Conservation (phyloP, 2,888 invertebrate species). For the Arge pagana region DNA sequence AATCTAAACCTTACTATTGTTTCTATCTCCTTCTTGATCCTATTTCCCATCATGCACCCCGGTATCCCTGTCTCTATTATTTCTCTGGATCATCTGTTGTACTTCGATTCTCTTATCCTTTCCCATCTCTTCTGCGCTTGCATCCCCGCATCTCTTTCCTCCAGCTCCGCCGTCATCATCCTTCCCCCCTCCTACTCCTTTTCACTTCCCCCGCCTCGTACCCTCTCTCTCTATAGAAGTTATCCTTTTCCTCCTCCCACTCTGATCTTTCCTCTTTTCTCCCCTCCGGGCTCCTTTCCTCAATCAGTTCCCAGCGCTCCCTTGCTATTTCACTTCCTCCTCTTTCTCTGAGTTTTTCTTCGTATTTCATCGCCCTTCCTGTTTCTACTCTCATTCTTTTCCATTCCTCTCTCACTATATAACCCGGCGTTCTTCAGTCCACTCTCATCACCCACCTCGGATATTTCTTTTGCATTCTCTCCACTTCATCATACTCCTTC, state of each 20-base stretch:
- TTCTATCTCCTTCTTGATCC: no score
- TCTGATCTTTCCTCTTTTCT: no score
- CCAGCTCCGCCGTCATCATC: slow-evolving; percentile 6
- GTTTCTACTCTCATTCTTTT: slow-evolving; percentile 5
- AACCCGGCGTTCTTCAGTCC: slow-evolving; percentile 8
- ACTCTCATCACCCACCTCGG: slow-evolving; percentile 20
- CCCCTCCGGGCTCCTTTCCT: not conserved
- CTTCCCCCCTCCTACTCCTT: slow-evolving; percentile 11
- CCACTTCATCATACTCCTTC: slow-evolving; percentile 6
- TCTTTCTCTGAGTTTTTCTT: not conserved
- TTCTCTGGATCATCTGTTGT: not conserved
- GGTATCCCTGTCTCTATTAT: slow-evolving; percentile 3
- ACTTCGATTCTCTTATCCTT: no score
- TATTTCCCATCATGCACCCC: slow-evolving; percentile 9
- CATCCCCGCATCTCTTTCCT: slow-evolving; percentile 15
- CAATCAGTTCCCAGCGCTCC: slow-evolving; percentile 10
- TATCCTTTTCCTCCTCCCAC: no score
- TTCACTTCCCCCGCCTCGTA: slow-evolving; percentile 18
- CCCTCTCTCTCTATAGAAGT: slow-evolving; percentile 24
- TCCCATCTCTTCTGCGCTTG: slow-evolving; percentile 11
- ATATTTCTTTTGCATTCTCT: slow-evolving; percentile 11
- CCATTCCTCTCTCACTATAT: slow-evolving; percentile 17
- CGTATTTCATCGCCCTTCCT: not conserved
- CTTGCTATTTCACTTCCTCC: not conserved
- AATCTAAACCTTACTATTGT: slow-evolving; percentile 11